Base-by-base conservation (phyloP, 2,888 invertebrate species). In the Glomeris marginata region DNA sequence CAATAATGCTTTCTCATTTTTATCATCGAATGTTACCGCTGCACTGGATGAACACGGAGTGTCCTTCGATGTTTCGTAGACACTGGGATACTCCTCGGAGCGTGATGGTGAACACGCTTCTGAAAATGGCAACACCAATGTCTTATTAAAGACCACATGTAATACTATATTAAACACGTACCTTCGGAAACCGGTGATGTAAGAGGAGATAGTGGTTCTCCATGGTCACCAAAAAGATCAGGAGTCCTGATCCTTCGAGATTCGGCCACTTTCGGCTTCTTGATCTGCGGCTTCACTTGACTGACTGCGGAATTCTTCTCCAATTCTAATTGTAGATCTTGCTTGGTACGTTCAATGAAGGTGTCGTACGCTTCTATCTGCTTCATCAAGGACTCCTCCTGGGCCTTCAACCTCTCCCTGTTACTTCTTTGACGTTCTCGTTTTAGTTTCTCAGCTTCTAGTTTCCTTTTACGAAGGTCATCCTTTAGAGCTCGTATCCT, bases 341-440 rank as follows among this genome's bases (percentile, higher is more conserved):
- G 49, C 50, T 61, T 61, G 8, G 64, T 57, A 55, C 65, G 62
- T 4, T 55, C 53, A 36, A 68, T 67, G 58, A 62, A 63, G 49
- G 60, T 61, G 52, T 66, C 66, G 49, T 66, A 66, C n/a, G 67
- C 72, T 63, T 72, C 69, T 38, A 74, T 68, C 57, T 74, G 72
- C 56, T 71, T 72, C 52, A 68, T 61, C 11, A 73, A 61, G 1
- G 71, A 65, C 51, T 66, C 65, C 56, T 73, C 73, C 58, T 72
- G 69, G 28, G 67, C 68, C 54, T 67, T 67, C 48, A 73, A 60
- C 34, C 65, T 61, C 55, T 73, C 72, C 54, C 66, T 63, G 47
- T 68, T 65, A 33, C 65, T 60, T 51, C 65, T 62, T 54, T 68
- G 67, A 49, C 69, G 66, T 55, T 73, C 71, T 49, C 63, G 62